Base-by-base conservation (phyloP, 2,797 vertebrate genomes). In the Eurystomus glaucurus region DNA sequence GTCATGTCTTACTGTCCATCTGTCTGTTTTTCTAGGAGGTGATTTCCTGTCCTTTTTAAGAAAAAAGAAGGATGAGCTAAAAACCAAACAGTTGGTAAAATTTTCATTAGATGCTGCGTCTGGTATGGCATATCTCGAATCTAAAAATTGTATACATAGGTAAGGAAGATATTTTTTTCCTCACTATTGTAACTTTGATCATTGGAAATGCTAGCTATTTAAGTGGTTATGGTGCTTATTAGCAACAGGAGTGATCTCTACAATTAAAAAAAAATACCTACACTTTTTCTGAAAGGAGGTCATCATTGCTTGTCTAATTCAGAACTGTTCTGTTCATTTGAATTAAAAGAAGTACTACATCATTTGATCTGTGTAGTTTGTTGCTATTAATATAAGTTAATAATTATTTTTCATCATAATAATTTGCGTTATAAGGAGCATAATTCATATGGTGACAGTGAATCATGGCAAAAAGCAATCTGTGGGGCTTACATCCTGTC, bases 91-190 rank as follows among this genome's bases (percentile, higher is more conserved):
- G 93, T 97, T 99, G 51, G 98, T 99, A 66, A 99, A 99, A 75
- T 99, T 99, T 98, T 98, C 99, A 23, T 98, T 99, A 75, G 99
- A 99, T 69, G 99, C 99, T 88, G 99, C 99, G 55, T 98, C 99
- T 17, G 99, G 99, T 52, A 99, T 99, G 99, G 98, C 99, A 0
- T 99, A 99, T 97, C 98, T 99, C 2, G 99, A 99, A 97, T 99
- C 98, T 58, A 99, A 99, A 97, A 99, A 99, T 97, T 99, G 99
- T 84, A 99, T 99, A 97, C 99, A 99, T 98, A 99, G 99, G 99
- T 99, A 98, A 97, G 98, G 46, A 97, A 85, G 37, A 33, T 19
- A 21, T 35, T 85, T 50, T 79, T 90, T 93, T 60, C 33, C 50
- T 86, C 28, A 21, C 5, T 72, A 1, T 45, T 88, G 5, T 76